Percentiles rank a stretch among this genome's conserved stretches.
phyloP scores from a whole-genome alignment of 2,113 vertebrate genomes.

The Macrotis lagotis region DNA sequence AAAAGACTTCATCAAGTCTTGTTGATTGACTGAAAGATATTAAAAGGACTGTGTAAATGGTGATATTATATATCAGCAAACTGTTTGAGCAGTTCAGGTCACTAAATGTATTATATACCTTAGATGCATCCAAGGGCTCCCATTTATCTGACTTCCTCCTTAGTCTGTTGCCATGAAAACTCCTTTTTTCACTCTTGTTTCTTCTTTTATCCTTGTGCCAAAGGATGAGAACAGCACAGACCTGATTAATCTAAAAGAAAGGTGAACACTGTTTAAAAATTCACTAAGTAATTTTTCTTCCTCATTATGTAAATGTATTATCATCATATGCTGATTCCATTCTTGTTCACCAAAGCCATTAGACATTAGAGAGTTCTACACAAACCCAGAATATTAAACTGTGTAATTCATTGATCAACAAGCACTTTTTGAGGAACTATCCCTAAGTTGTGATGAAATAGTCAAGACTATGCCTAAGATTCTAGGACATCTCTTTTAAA shows the following conservation, averaged over 20 bases:
- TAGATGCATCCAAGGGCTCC: background rate
- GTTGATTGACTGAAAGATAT: background rate
- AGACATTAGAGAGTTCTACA: conserved; percentile 40
- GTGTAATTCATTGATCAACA: conserved; percentile 16
- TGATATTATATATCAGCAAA: background rate
- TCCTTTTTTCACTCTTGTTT: background rate
- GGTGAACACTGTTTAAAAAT: conserved; percentile 55
- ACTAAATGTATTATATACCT: background rate
- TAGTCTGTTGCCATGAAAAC: conserved; percentile 10
- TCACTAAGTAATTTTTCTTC: conserved; percentile 58
- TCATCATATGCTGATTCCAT: conserved; percentile 55
- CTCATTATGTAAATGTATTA: conserved; percentile 70
- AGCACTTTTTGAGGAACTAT: conserved; percentile 16
- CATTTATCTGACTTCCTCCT: conserved; percentile 22
- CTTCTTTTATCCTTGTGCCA: background rate
- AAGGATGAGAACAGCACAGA: background rate
- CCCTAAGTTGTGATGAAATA: background rate
- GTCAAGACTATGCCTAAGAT: background rate
- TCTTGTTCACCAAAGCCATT: conserved; percentile 58
- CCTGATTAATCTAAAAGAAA: conserved; percentile 56
- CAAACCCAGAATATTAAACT: conserved; percentile 62
- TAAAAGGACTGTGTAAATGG: background rate
- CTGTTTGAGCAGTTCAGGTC: background rate
- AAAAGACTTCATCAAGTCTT: background rate
- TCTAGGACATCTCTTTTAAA: background rate